Evolutionary conservation across 2,888 invertebrate species (phyloP).

Genomic region (Caenorhabditis virilis): DNA sequence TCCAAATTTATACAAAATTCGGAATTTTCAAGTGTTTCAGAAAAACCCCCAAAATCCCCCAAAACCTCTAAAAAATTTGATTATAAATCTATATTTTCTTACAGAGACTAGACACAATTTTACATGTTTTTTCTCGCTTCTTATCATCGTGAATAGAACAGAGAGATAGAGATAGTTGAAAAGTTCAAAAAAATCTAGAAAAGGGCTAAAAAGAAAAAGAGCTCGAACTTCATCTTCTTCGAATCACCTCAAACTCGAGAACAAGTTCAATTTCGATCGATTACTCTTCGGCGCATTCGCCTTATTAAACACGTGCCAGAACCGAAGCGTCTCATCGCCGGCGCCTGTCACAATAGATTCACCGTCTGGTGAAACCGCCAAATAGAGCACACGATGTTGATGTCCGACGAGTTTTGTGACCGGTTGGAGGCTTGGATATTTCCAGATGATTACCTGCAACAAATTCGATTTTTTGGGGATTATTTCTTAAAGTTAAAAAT

Average conservation of each 20-base stretch:
- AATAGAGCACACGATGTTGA: constrained; percentile 89
- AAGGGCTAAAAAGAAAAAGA: not conserved
- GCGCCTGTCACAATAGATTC: constrained; percentile 98
- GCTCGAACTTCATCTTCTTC: too few species aligned
- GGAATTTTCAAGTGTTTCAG: too few species aligned
- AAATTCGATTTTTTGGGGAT: not conserved
- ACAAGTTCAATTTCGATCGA: constrained; percentile 49
- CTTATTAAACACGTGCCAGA: constrained; percentile 99
- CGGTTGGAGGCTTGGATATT: constrained; percentile 93
- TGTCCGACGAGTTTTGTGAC: constrained; percentile 96
- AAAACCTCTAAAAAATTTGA: too few species aligned
- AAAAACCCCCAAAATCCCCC: too few species aligned
- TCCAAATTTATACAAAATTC: too few species aligned
- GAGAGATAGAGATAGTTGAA: too few species aligned
- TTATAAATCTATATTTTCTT: too few species aligned
- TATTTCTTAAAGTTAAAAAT: too few species aligned
- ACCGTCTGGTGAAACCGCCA: constrained; percentile 95
- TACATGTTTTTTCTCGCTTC: too few species aligned
- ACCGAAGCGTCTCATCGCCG: constrained; percentile 94
- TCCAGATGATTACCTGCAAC: constrained; percentile 86
- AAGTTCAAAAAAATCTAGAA: constrained; percentile 2
- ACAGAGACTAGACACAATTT: too few species aligned
- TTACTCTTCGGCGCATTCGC: constrained; percentile 40
- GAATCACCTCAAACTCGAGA: constrained; percentile 46
- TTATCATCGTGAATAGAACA: too few species aligned